These are phyloP conservation scores for Perccottus glenii DNA, from an alignment of 2,113 vertebrate genomes.

Conservation along the genomic window DNA sequence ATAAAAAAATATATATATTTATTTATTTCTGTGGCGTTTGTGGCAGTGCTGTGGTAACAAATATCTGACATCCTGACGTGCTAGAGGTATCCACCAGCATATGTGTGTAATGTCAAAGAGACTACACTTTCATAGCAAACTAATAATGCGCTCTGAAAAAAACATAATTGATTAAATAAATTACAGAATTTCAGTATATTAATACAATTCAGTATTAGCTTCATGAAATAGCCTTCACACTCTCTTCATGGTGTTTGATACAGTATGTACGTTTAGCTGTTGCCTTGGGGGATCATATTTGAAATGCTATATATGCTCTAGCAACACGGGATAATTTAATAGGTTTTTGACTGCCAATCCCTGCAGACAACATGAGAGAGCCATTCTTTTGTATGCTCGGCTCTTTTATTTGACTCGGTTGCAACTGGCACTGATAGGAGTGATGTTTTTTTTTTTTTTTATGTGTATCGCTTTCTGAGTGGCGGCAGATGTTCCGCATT, in stretches of 20 bases:
- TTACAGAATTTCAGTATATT: conserved; percentile 15
- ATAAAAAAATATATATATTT: too few species aligned
- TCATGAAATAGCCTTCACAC: conserved; percentile 19
- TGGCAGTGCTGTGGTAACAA: too few species aligned
- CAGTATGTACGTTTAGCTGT: conserved; percentile 49
- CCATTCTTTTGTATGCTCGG: conserved; percentile 71
- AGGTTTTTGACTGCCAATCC: conserved; percentile 77
- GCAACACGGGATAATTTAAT: conserved; percentile 77
- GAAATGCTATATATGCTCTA: conserved; percentile 67
- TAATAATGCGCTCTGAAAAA: conserved; percentile 1
- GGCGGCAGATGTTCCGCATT: conserved; percentile 79
- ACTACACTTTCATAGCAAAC: neutral
- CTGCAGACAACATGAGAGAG: conserved; percentile 69
- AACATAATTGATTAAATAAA: conserved; percentile 7
- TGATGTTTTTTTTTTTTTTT: conserved; percentile 62
- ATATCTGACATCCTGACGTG: too few species aligned
- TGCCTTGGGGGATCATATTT: conserved; percentile 67
- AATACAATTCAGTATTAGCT: conserved; percentile 20
- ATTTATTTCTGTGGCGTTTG: too few species aligned
- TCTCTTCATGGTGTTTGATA: conserved; percentile 47
- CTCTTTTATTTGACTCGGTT: conserved; percentile 60
- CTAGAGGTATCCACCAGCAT: too few species aligned
- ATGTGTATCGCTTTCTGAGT: conserved; percentile 70
- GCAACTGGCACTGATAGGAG: conserved; percentile 65
- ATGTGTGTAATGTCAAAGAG: too few species aligned